These are phyloP conservation scores for Orius insidiosus DNA, from an alignment of 1,140 invertebrate species.

Conservation along the genomic window DNA sequence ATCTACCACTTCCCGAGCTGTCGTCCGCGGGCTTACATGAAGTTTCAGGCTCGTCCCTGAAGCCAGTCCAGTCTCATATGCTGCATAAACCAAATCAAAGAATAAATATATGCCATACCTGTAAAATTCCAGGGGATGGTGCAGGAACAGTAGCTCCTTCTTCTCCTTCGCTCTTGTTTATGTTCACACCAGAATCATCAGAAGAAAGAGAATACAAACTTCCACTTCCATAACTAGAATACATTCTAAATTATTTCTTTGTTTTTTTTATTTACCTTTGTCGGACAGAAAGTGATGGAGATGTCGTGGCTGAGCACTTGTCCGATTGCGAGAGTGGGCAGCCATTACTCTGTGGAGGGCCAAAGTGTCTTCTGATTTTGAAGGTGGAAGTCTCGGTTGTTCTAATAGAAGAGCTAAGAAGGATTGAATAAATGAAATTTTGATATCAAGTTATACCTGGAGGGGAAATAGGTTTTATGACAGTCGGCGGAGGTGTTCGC, in stretches of 20 bases:
- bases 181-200: constrained; percentile 19
- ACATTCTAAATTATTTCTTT: no score
- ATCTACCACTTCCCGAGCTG: constrained; percentile 82
- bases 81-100: constrained; percentile 78
- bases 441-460: constrained; percentile 8
- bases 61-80: constrained; percentile 84
- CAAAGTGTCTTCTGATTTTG: constrained; percentile 57
- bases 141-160: constrained; percentile 21
- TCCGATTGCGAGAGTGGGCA: constrained; percentile 26
- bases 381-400: constrained; percentile 38
- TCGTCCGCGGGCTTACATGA: constrained; percentile 77
- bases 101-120: constrained; percentile 28
- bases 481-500: constrained; percentile 10
- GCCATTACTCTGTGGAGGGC: constrained; percentile 30
- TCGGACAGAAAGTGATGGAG: constrained; percentile 41
- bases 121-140: constrained; percentile 39
- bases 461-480: constrained; percentile 4
- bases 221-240: constrained; percentile 16
- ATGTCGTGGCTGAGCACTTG: constrained; percentile 45
- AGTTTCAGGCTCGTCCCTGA: constrained; percentile 81
- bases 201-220: constrained; percentile 22
- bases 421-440: not conserved
- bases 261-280: no score
- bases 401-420: constrained; percentile 12
- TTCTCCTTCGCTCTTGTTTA: constrained; percentile 18